Conservation (phyloP, 2,113 vertebrate species). For the Pyxicephalus adspersus region DNA sequence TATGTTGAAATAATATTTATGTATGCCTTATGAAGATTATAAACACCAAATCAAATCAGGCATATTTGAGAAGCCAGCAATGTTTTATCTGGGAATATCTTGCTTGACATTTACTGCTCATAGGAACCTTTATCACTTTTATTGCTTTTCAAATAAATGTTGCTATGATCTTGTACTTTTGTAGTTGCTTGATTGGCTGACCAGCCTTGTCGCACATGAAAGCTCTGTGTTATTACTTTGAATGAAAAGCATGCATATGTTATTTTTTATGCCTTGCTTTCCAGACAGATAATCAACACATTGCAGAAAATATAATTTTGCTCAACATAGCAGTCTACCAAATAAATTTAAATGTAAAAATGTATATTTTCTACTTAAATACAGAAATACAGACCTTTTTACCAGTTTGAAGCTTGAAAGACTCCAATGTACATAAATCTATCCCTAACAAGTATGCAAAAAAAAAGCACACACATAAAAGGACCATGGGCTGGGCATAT, state of each 20-base stretch:
- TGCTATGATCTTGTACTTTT: slow-evolving; percentile 28
- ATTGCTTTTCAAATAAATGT: slow-evolving; percentile 38
- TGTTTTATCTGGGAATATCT: slow-evolving; percentile 39
- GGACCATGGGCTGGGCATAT: no score
- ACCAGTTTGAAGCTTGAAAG: no score
- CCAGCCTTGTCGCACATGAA: slow-evolving; percentile 2
- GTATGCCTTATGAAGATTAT: slow-evolving; percentile 11
- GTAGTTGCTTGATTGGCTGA: slow-evolving; percentile 14
- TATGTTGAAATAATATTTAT: slow-evolving; percentile 18
- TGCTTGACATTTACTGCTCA: slow-evolving; percentile 32
- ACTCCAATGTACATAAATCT: no score
- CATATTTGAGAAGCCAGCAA: slow-evolving; percentile 32
- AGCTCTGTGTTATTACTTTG: slow-evolving; percentile 9
- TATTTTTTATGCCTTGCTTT: slow-evolving; percentile 19
- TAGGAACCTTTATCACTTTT: slow-evolving; percentile 41
- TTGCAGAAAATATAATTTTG: slow-evolving; percentile 6
- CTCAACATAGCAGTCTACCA: neutral
- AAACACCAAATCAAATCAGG: slow-evolving; percentile 32
- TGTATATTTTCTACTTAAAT: neutral
- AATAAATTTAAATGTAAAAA: neutral
- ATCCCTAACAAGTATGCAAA: no score
- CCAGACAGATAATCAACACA: slow-evolving; percentile 18
- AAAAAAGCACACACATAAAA: no score
- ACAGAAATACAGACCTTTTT: neutral
- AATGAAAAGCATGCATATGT: slow-evolving; percentile 8